These are phyloP conservation scores for Cliona cf. orientalis DNA, from an alignment of 37 sponge, comb jelly and placozoan species.

Conservation along the genomic window DNA sequence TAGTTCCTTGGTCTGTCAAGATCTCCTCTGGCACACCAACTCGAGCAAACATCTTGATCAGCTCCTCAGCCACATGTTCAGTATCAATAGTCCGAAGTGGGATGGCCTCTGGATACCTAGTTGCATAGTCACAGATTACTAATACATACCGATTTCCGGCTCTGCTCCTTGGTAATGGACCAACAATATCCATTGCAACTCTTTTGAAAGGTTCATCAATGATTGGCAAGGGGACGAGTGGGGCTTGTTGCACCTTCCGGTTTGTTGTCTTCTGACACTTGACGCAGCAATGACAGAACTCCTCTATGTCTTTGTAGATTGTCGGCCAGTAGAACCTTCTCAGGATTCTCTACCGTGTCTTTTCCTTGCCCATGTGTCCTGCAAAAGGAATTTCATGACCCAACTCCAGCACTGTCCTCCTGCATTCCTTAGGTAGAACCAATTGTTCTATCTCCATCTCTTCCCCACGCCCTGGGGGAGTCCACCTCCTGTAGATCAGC, in stretches of 20 bases:
- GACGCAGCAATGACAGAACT: constrained; percentile 48
- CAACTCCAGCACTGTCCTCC: constrained; percentile 32
- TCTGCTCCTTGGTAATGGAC: constrained; percentile 50
- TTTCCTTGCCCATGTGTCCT: constrained; percentile 62
- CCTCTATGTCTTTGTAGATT: constrained; percentile 34
- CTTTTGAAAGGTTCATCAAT: constrained; percentile 56
- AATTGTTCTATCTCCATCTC: constrained; percentile 38
- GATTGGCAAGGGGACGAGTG: constrained; percentile 64
- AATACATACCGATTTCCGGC: constrained; percentile 49
- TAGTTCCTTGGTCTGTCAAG: constrained; percentile 60
- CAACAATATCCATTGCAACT: constrained; percentile 75
- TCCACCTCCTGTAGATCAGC: constrained; percentile 31
- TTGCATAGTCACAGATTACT: constrained; percentile 68
- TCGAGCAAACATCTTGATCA: constrained; percentile 43
- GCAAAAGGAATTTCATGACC: constrained; percentile 53
- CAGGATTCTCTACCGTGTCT: constrained; percentile 52
- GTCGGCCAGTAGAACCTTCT: constrained; percentile 62
- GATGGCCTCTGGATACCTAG: constrained; percentile 65
- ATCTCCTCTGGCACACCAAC: constrained; percentile 66
- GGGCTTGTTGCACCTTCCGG: constrained; percentile 20
- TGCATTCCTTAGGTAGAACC: constrained; percentile 44
- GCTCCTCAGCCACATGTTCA: constrained; percentile 48
- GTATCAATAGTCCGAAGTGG: constrained; percentile 53
- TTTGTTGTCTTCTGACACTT: constrained; percentile 36
- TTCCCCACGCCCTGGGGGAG: constrained; percentile 5